Conservation (phyloP, 35 echinoderm and acorn worm genomes). For the Stichopus chloronotus region DNA sequence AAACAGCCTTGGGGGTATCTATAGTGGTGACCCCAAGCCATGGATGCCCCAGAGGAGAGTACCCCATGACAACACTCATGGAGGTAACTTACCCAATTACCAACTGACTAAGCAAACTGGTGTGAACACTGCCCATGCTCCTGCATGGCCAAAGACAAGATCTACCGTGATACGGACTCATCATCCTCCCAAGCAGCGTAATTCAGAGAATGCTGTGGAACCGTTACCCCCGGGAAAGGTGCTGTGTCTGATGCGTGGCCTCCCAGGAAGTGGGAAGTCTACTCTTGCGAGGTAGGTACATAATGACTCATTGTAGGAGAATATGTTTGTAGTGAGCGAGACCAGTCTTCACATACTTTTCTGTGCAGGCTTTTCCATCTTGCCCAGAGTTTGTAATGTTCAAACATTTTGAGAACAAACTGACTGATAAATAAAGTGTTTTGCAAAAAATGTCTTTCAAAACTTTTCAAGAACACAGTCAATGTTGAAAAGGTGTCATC, state of each 20-base stretch:
- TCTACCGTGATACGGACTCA: not conserved
- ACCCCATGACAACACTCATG: not conserved
- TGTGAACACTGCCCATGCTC: not conserved
- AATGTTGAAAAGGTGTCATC: not conserved
- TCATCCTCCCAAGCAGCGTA: not conserved
- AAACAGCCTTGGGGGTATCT: not conserved
- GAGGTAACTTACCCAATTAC: not conserved
- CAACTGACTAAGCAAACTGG: not conserved
- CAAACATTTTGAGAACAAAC: not conserved
- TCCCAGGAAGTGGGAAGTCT: slow-evolving; percentile 88
- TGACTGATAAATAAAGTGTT: not conserved
- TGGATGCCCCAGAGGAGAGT: not conserved
- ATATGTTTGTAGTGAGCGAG: not conserved
- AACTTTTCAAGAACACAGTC: not conserved
- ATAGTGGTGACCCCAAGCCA: not conserved
- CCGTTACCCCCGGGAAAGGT: slow-evolving; percentile 82
- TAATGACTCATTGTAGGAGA: not conserved
- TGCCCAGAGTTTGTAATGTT: not conserved
- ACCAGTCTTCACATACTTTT: not conserved
- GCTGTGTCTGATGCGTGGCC: slow-evolving; percentile 90
- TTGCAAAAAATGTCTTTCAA: not conserved
- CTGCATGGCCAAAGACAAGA: slow-evolving; percentile 16
- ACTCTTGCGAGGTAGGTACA: slow-evolving; percentile 86
- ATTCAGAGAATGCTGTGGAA: not conserved
- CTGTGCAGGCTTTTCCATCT: not conserved